Conservation (phyloP, 2,797 vertebrate genomes). For the Todus mexicanus region DNA sequence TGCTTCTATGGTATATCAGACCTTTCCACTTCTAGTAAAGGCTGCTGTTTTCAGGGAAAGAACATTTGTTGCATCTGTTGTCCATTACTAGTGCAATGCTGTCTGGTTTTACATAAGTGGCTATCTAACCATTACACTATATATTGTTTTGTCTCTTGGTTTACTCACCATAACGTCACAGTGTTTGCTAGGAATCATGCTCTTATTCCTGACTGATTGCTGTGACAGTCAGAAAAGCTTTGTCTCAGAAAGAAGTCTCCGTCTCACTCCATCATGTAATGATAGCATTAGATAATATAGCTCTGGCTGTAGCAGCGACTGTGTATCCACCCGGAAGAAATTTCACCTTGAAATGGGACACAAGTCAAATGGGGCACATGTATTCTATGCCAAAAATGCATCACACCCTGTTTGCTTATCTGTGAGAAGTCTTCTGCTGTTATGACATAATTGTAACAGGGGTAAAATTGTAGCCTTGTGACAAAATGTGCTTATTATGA, state of each 20-base stretch:
- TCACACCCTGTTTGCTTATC: background rate
- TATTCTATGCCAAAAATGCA: background rate
- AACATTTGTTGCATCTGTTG: background rate
- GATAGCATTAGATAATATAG: background rate
- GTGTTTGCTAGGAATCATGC: background rate
- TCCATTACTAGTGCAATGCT: background rate
- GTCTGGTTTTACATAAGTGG: background rate
- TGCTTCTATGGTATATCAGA: background rate
- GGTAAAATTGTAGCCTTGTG: background rate
- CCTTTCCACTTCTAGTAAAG: background rate
- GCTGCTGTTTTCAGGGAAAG: background rate
- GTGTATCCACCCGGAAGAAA: background rate
- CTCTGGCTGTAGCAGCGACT: background rate
- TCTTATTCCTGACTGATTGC: background rate
- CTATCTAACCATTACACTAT: background rate
- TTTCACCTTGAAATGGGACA: background rate
- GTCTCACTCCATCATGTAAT: background rate
- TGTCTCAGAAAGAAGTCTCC: background rate
- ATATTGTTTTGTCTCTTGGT: background rate
- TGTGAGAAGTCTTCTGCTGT: background rate
- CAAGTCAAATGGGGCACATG: background rate
- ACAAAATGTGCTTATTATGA: background rate
- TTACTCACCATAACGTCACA: background rate
- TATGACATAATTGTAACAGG: rapidly evolving
- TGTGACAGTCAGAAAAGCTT: background rate